Conservation (phyloP, 2,113 vertebrate species). For the Centropus unirufus region DNA sequence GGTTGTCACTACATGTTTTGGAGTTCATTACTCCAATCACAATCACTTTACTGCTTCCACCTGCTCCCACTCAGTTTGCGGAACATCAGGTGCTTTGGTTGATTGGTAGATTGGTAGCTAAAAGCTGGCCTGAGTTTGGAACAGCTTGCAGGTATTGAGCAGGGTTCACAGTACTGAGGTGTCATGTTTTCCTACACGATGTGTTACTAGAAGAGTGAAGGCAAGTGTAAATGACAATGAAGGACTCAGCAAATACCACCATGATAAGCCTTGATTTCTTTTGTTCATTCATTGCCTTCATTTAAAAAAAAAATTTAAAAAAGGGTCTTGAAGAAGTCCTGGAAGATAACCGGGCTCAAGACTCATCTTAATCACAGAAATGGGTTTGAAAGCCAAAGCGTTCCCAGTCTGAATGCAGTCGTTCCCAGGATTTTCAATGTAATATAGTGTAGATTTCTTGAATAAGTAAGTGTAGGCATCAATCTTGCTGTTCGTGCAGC, state of each 20-base stretch:
- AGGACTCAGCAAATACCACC: not conserved
- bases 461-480: not conserved
- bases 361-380: not conserved
- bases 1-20: slow-evolving; percentile 1
- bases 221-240: not conserved
- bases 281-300: not conserved
- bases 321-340: not conserved
- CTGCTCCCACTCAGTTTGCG: not conserved
- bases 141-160: not conserved
- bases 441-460: not conserved
- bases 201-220: not conserved
- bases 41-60: not conserved
- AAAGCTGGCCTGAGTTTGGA: not conserved
- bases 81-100: not conserved
- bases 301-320: not conserved
- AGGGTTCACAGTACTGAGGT: not conserved
- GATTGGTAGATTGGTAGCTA: no score
- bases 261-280: not conserved
- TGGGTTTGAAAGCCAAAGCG: not conserved
- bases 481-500: not conserved
- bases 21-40: slow-evolving; percentile 11
- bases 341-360: not conserved
- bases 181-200: not conserved
- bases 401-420: not conserved
- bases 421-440: not conserved